Conservation (phyloP, 2,113 vertebrate genomes). For the Mionectes macconnelli region DNA sequence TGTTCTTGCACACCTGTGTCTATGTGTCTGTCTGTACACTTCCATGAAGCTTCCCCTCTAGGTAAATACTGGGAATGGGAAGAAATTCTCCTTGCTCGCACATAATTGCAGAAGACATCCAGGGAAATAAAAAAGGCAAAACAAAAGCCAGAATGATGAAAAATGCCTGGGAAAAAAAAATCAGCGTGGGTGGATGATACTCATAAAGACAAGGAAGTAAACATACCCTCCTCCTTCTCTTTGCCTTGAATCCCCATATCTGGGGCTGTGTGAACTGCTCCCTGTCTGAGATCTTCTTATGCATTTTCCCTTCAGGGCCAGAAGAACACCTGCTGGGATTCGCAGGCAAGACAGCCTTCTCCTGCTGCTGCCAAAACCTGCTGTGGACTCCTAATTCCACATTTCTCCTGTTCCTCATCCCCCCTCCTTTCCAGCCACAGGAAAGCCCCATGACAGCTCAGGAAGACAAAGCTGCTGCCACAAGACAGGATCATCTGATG, state of each 20-base stretch:
- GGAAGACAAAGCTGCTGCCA: not conserved
- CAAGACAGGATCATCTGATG: not conserved
- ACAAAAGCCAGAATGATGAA: not conserved
- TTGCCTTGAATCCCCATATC: not conserved
- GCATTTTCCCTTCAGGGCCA: not conserved
- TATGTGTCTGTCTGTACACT: not conserved
- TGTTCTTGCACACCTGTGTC: not conserved
- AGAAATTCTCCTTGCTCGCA: not conserved
- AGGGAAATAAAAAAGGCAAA: not conserved
- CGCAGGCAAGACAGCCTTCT: not conserved
- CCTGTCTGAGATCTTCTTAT: not conserved
- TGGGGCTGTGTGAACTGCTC: not conserved
- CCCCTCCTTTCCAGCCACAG: not conserved
- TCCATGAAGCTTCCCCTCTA: not conserved
- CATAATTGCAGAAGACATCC: not conserved
- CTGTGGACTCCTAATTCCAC: fast-evolving
- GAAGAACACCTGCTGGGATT: not conserved
- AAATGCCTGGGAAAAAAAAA: not conserved
- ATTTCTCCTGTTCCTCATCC: not conserved
- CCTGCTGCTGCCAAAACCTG: not conserved
- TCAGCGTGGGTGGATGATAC: not conserved
- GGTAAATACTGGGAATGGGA: not conserved
- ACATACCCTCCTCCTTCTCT: not conserved
- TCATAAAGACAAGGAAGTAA: not conserved
- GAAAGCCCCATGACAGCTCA: not conserved